phyloP scores from a whole-genome alignment of 2,797 vertebrate genomes.

The Lagodon rhomboides region DNA sequence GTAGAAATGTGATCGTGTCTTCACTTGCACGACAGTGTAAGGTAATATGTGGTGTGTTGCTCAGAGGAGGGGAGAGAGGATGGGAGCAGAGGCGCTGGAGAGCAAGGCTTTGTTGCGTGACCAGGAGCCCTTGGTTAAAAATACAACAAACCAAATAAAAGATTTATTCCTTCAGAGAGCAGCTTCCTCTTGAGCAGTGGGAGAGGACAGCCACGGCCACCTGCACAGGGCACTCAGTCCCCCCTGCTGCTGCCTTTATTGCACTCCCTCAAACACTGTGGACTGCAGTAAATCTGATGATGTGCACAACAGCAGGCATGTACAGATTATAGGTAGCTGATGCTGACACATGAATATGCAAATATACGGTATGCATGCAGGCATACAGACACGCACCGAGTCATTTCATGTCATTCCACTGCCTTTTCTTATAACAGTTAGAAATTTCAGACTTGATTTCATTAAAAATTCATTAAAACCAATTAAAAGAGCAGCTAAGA shows the following conservation, averaged over 20 bases:
- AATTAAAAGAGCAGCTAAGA: conserved; percentile 95
- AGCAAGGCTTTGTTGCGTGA: conserved; percentile 80
- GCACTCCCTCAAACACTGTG: conserved; percentile 28
- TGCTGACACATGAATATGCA: conserved; percentile 48
- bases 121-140: conserved; percentile 86
- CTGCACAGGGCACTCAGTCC: conserved; percentile 63
- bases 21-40: conserved; percentile 52
- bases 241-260: conserved; percentile 54
- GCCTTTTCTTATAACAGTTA: conserved; percentile 88
- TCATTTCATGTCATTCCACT: not conserved
- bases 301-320: conserved; percentile 42
- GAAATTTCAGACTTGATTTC: conserved; percentile 88
- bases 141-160: conserved; percentile 89
- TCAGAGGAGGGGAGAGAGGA: conserved; percentile 47
- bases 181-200: conserved; percentile 77
- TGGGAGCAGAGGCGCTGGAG: conserved; percentile 47
- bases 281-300: conserved; percentile 54
- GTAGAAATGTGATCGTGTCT: conserved; percentile 46
- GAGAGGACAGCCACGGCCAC: conserved; percentile 77
- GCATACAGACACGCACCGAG: conserved; percentile 11
- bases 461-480: conserved; percentile 98
- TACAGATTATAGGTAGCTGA: conserved; percentile 32
- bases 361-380: conserved; percentile 15
- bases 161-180: conserved; percentile 88
- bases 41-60: conserved; percentile 37